Base-by-base conservation (phyloP, 37 sponge, comb jelly and placozoan genomes). In the Mnemiopsis leidyi region DNA sequence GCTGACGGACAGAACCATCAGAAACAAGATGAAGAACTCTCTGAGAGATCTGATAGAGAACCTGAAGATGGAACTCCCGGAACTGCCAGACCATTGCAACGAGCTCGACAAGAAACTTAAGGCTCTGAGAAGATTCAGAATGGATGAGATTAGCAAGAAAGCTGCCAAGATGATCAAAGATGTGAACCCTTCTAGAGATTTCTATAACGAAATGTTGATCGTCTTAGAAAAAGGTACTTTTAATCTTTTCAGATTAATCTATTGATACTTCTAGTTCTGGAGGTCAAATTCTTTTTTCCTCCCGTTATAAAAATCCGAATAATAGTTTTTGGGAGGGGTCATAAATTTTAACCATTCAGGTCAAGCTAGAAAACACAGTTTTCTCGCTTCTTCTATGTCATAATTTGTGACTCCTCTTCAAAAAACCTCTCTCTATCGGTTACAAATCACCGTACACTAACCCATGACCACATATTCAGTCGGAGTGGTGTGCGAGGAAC, bases 1-100 rank as follows among this genome's bases (percentile, higher is more conserved):
- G 30, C 75, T 71, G n/a, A 71, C 75, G 20, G 75, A 71, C 75
- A 71, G 75, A 25, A 71, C 75, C 25, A 28, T 71, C 25, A 71
- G 20, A 25, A 71, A 25, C 30, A 71, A 28, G 75, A 71, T 71
- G 75, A 71, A 71, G 75, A 71, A 71, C 30, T n/a, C 30, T 29
- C 20, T 71, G n/a, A 71, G 20, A 28, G n/a, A 5, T 5, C 30
- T 71, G 30, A 28, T 28, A 29, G 75, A 71, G 3, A 71, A 71
- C 25, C 75, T 71, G 21, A 28, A 28, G 30, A 5, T 29, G n/a
- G 75, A 71, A 23, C 75, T 71, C 3, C 75, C 75, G 3, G 75
- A 71, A 18, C 75, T 71, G 20, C 75, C 75, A 71, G 30, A n/a
- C n/a, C 25, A 29, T 28, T 71, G 30, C 5, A 71, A 71, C 30